A percentile compares a stretch with the other conserved stretches of the same genome.
Conservation (phyloP, 1,140 invertebrate genomes). For the Artemia franciscana region DNA sequence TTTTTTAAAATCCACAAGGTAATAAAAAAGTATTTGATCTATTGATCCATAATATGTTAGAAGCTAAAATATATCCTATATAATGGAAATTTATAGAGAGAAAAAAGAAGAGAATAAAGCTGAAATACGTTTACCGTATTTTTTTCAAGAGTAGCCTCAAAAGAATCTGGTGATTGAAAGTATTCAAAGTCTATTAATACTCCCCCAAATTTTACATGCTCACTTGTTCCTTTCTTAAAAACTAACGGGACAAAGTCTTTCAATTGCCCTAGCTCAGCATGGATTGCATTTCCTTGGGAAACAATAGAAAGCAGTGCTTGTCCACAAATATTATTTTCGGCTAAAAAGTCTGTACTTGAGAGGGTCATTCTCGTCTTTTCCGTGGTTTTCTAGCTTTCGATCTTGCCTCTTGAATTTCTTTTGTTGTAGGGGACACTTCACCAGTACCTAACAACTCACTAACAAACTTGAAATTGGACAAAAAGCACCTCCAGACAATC, state of each 20-base stretch:
- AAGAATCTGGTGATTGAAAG: constrained; percentile 57
- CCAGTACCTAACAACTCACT: constrained; percentile 42
- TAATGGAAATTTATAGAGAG: constrained; percentile 4
- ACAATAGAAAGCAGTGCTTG: constrained; percentile 70
- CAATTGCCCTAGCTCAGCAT: constrained; percentile 71
- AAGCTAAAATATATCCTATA: not conserved
- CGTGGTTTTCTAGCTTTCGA: not conserved
- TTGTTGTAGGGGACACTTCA: not conserved
- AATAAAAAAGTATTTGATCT: no score
- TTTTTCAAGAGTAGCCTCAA: constrained; percentile 66
- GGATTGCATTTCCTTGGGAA: constrained; percentile 80
- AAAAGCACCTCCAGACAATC: constrained; percentile 65
- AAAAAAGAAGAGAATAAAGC: not conserved
- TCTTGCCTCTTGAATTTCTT: not conserved
- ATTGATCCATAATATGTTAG: not conserved
- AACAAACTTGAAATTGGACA: constrained; percentile 61
- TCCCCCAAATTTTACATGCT: constrained; percentile 59
- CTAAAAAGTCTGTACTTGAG: constrained; percentile 42
- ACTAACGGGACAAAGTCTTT: constrained; percentile 74
- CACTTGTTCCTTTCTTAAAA: constrained; percentile 42
- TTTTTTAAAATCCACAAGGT: no score
- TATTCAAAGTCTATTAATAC: constrained; percentile 82
- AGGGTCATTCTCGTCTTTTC: not conserved
- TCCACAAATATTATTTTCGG: constrained; percentile 67
- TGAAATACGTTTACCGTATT: constrained; percentile 36